A percentile compares a stretch with the other conserved stretches of the same genome.
phyloP scores from a whole-genome alignment of 2,113 vertebrate genomes.

The Hippoglossus stenolepis region DNA sequence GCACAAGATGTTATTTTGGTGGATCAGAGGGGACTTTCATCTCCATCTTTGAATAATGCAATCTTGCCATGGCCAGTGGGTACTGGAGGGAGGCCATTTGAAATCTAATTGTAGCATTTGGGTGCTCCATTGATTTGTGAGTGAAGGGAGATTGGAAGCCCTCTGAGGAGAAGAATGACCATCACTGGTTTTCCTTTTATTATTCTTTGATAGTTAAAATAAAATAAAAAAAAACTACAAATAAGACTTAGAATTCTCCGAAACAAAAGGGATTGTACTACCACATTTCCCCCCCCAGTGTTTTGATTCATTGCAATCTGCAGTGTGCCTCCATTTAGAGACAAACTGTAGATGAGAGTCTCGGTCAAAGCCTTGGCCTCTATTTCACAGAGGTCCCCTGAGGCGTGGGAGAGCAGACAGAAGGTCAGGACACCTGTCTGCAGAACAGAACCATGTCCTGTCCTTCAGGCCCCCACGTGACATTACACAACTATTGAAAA shows the following conservation, averaged over 20 bases:
- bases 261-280: neutral
- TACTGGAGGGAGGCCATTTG: slow-evolving; percentile 51
- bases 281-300: neutral
- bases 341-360: slow-evolving; percentile 64
- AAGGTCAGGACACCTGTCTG: slow-evolving; percentile 76
- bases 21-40: slow-evolving; percentile 73
- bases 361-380: slow-evolving; percentile 76
- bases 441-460: slow-evolving; percentile 59
- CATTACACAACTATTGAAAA: slow-evolving; percentile 30
- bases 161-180: slow-evolving; percentile 1
- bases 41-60: slow-evolving; percentile 72
- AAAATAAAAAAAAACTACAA: slow-evolving; percentile 19
- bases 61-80: slow-evolving; percentile 64
- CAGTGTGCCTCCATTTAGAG: slow-evolving; percentile 59
- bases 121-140: slow-evolving; percentile 45
- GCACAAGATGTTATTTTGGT: slow-evolving; percentile 66
- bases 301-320: slow-evolving; percentile 67
- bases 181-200: neutral
- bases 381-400: slow-evolving; percentile 67
- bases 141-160: slow-evolving; percentile 1
- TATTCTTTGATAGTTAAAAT: neutral
- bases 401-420: slow-evolving; percentile 66
- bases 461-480: slow-evolving; percentile 64
- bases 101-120: slow-evolving; percentile 59
- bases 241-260: neutral